These are phyloP conservation scores for Odontesthes bonariensis DNA, from an alignment of 2,113 vertebrate species.

Conservation along the genomic window DNA sequence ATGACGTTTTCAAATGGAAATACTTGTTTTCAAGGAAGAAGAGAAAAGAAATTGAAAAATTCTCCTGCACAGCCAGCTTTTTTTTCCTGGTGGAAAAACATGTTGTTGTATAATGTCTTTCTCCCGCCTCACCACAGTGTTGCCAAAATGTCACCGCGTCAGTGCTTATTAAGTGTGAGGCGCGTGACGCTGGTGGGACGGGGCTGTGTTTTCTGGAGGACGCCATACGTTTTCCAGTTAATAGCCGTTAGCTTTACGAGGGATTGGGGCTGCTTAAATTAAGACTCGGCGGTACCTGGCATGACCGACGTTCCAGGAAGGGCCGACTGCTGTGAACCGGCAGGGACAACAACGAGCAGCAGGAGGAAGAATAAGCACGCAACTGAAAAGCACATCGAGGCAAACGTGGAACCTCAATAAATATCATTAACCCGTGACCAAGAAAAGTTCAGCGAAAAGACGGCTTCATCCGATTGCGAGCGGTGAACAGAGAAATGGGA, in stretches of 20 bases:
- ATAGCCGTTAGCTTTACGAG: constrained; percentile 54
- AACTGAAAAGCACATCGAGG: constrained; percentile 12
- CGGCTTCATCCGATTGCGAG: not conserved
- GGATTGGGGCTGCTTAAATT: constrained; percentile 44
- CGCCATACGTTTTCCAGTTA: constrained; percentile 47
- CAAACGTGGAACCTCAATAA: constrained; percentile 44
- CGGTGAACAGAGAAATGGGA: constrained; percentile 18
- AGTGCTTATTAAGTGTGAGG: constrained; percentile 52
- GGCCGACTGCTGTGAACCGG: constrained; percentile 21
- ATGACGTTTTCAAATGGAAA: constrained; percentile 65
- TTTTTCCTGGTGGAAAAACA: constrained; percentile 64
- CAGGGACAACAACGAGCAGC: constrained; percentile 1
- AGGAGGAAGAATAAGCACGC: constrained; percentile 5
- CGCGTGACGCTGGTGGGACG: constrained; percentile 31
- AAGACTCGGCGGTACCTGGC: constrained; percentile 47
- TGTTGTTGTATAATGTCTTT: constrained; percentile 56
- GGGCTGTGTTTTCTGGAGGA: constrained; percentile 51
- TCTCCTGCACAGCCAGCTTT: constrained; percentile 29
- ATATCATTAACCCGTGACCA: constrained; percentile 2
- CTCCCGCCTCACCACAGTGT: constrained; percentile 40
- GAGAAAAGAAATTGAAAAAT: constrained; percentile 28
- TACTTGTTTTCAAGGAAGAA: constrained; percentile 6
- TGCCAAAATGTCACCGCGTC: constrained; percentile 71
- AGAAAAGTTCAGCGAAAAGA: not conserved
- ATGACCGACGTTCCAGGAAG: constrained; percentile 10